These are phyloP conservation scores for Polypedilum pembai DNA, from an alignment of 1,140 invertebrate genomes.

Conservation along the genomic window DNA sequence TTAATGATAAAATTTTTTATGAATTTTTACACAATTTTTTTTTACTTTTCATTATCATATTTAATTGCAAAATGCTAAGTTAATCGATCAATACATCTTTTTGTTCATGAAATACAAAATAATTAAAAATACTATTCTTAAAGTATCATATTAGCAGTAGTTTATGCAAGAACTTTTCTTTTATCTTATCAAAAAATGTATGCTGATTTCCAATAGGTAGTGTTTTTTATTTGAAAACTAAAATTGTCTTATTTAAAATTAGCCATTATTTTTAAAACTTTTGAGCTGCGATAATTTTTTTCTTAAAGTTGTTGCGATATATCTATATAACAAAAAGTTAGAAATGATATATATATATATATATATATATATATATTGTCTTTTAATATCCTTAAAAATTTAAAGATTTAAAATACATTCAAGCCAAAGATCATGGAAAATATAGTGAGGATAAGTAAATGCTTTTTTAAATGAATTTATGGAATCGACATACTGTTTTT, in stretches of 20 bases:
- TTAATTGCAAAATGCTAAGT: neutral
- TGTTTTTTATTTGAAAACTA: neutral
- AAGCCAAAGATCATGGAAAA: too few relatives aligned
- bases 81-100: neutral
- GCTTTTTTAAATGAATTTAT: too few relatives aligned
- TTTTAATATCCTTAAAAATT: too few relatives aligned
- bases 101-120: conserved; percentile 13
- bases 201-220: neutral
- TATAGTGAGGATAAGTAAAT: too few relatives aligned
- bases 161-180: conserved; percentile 27
- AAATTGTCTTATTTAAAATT: neutral
- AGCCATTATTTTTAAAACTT: neutral
- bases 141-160: neutral
- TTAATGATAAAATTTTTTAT: conserved; percentile 5
- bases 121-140: neutral
- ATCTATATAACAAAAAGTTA: too few relatives aligned
- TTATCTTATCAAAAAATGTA: conserved; percentile 24
- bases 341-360: too few relatives aligned
- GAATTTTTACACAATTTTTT: neutral
- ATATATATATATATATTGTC: too few relatives aligned
- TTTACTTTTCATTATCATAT: neutral
- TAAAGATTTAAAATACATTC: too few relatives aligned
- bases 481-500: neutral
- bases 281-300: neutral
- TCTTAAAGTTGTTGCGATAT: too few relatives aligned